Percentiles rank a stretch among this genome's conserved stretches.
Evolutionary conservation across 2,113 vertebrate genomes (phyloP).

Genomic region (Sterna hirundo): DNA sequence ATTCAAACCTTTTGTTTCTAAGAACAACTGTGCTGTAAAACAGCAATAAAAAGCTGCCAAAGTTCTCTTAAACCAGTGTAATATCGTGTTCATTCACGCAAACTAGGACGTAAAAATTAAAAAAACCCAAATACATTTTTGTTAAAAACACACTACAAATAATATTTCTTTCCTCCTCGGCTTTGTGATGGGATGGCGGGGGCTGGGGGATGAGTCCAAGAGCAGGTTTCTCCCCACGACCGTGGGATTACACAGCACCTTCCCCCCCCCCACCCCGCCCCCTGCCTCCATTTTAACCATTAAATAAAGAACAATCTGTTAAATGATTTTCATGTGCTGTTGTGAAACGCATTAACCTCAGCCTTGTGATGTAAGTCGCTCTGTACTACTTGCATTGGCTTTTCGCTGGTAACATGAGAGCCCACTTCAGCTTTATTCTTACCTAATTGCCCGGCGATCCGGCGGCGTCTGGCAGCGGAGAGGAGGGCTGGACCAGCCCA

Average conservation of each 20-base stretch:
- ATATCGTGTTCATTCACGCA: not conserved
- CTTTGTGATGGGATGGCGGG: not conserved
- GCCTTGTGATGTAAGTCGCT: not conserved
- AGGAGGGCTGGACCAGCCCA: not conserved
- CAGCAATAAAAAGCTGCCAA: conserved; percentile 31
- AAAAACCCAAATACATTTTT: not conserved
- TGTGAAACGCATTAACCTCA: conserved; percentile 47
- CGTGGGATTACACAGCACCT: not conserved
- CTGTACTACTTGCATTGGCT: not conserved
- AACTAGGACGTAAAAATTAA: not conserved
- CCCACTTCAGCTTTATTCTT: not conserved
- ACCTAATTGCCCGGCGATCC: conserved; percentile 17
- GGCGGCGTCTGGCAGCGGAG: not conserved
- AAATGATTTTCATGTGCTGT: conserved; percentile 45
- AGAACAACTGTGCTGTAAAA: conserved; percentile 44
- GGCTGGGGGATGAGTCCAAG: not conserved
- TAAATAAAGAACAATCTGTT: conserved; percentile 32
- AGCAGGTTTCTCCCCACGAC: not conserved
- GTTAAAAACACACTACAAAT: not conserved
- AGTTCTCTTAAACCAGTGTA: not conserved
- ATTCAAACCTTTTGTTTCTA: conserved; percentile 62
- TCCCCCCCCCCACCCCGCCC: too few species aligned
- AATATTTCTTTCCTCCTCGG: not conserved
- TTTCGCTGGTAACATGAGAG: conserved; percentile 22
- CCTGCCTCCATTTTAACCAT: not conserved